Conservation (phyloP, 1,140 invertebrate species). For the Tetramorium parvispinum region DNA sequence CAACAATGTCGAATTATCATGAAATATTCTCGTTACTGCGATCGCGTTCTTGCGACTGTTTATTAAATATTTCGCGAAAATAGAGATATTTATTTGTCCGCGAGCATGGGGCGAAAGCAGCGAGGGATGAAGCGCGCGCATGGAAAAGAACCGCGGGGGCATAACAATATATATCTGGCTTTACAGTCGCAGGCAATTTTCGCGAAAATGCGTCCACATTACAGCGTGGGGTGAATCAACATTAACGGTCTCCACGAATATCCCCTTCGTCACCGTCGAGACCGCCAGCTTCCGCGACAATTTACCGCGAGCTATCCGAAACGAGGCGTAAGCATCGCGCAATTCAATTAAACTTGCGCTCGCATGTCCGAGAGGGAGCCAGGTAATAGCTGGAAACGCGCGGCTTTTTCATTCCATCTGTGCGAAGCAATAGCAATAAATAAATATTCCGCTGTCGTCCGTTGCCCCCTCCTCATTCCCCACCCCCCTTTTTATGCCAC, state of each 20-base stretch:
- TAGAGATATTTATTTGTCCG: background rate
- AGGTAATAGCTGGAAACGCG: conserved; percentile 23
- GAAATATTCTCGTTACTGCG: background rate
- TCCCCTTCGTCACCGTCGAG: conserved; percentile 60
- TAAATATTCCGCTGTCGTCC: conserved; percentile 66
- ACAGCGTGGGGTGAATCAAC: background rate
- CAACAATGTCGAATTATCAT: background rate
- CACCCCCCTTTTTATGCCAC: background rate
- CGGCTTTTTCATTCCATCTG: background rate
- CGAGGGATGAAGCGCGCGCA: no score
- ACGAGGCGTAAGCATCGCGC: conserved; percentile 66
- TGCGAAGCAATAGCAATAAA: conserved; percentile 56
- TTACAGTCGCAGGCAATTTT: conserved; percentile 14
- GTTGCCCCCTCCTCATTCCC: background rate
- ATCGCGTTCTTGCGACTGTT: background rate
- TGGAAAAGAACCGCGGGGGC: background rate
- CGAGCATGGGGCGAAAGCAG: no score
- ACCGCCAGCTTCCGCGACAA: conserved; percentile 63
- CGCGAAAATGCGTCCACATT: background rate
- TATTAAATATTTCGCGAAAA: conserved; percentile 3
- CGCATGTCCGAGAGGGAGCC: background rate
- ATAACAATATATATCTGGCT: conserved; percentile 2
- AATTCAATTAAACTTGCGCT: conserved; percentile 71
- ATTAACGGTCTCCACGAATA: conserved; percentile 1
- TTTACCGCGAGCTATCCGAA: conserved; percentile 67